Conservation (phyloP, 2,113 vertebrate species). For the Scomber japonicus region DNA sequence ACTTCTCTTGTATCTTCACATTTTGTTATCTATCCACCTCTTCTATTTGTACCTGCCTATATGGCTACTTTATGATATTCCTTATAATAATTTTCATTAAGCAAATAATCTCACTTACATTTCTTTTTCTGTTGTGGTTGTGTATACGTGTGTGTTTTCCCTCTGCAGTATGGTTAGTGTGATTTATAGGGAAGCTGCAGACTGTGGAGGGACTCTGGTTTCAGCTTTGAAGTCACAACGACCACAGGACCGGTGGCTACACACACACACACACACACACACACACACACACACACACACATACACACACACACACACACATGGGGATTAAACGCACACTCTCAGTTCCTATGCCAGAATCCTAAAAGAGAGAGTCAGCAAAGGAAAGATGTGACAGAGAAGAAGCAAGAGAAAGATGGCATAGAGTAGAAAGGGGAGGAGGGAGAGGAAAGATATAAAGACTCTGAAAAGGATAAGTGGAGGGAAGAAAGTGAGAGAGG, state of each 20-base stretch:
- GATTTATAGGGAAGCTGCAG: conserved; percentile 87
- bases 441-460: conserved; percentile 31
- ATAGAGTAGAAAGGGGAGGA: conserved; percentile 10
- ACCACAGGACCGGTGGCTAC: conserved; percentile 83
- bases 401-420: conserved; percentile 43
- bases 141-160: conserved; percentile 54
- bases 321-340: conserved; percentile 55
- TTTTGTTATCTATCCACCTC: neutral
- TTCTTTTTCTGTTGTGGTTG: conserved; percentile 35
- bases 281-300: conserved; percentile 60
- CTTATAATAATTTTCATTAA: neutral
- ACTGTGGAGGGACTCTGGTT: conserved; percentile 86
- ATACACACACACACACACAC: conserved; percentile 6
- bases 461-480: conserved; percentile 43
- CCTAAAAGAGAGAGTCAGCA: conserved; percentile 47
- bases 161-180: conserved; percentile 83
- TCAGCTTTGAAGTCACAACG: conserved; percentile 87
- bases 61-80: neutral
- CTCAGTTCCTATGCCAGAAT: conserved; percentile 65
- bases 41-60: neutral
- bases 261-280: conserved; percentile 80
- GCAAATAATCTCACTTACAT: conserved; percentile 8
- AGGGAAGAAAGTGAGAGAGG: neutral
- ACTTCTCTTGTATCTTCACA: neutral
- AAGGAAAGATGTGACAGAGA: conserved; percentile 44